These are phyloP conservation scores for Graptemys geographica DNA, from an alignment of 2,797 vertebrate genomes.

Conservation along the genomic window DNA sequence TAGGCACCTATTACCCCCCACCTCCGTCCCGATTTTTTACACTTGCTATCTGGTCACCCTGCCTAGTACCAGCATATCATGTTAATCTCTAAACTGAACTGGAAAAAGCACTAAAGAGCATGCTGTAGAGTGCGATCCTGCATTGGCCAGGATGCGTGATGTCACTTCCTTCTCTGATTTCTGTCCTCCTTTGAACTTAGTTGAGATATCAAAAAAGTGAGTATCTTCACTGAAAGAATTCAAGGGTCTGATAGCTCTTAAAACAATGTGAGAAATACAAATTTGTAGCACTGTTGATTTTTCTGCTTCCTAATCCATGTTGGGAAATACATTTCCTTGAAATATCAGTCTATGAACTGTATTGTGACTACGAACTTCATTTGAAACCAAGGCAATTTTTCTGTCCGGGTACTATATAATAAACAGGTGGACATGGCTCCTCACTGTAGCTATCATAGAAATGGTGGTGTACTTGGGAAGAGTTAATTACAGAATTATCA, in stretches of 20 bases:
- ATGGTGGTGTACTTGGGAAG: accelerated
- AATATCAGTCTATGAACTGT: not conserved
- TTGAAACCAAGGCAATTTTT: not conserved
- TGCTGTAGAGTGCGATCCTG: not conserved
- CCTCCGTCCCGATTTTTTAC: no score
- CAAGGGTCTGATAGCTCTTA: not conserved
- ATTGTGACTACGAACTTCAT: accelerated
- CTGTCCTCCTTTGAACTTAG: not conserved
- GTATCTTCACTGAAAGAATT: not conserved
- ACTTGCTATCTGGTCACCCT: no score
- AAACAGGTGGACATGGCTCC: not conserved
- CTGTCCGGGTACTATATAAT: accelerated
- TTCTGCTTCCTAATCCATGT: accelerated
- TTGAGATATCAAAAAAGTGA: not conserved
- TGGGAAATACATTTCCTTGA: not conserved
- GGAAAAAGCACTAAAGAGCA: not conserved
- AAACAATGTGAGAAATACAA: accelerated
- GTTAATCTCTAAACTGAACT: not conserved
- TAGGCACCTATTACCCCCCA: no score
- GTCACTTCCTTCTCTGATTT: accelerated
- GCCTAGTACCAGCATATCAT: not conserved
- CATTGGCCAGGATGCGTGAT: not conserved
- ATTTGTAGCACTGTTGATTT: not conserved
- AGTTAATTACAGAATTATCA: accelerated
- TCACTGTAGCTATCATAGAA: accelerated